Evolutionary conservation across 2,797 vertebrate genomes (phyloP).

Genomic region (Cyclura pinguis): DNA sequence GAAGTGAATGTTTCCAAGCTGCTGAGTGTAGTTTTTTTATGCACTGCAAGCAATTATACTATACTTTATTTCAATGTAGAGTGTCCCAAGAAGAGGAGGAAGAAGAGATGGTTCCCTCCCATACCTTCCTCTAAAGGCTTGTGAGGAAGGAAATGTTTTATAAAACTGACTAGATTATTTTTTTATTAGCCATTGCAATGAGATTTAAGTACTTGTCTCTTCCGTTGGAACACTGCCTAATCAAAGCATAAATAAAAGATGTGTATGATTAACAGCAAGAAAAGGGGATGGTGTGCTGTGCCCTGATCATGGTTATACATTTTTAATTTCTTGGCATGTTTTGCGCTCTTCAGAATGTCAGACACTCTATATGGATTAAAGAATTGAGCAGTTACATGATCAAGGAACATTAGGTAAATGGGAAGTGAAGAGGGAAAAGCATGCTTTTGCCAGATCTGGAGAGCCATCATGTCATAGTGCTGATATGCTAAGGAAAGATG

Average conservation of each 20-base stretch:
- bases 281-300: neutral
- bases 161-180: neutral
- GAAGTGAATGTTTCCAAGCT: neutral
- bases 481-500: neutral
- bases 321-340: slow-evolving; percentile 13
- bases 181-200: neutral
- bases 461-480: neutral
- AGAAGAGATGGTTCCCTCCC: too few species aligned
- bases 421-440: neutral
- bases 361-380: slow-evolving; percentile 8
- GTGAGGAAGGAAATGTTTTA: neutral
- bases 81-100: neutral
- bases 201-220: neutral
- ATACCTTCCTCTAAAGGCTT: neutral
- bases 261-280: slow-evolving; percentile 1
- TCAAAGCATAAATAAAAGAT: neutral
- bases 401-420: neutral
- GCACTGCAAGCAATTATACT: neutral
- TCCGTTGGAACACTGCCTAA: neutral
- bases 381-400: neutral
- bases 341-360: neutral
- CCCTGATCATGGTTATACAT: slow-evolving; percentile 8
- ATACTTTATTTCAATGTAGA: neutral
- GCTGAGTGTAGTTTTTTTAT: neutral
- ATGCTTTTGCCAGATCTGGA: neutral